phyloP scores from a whole-genome alignment of 2,888 invertebrate species.

The Athalia rosae region DNA sequence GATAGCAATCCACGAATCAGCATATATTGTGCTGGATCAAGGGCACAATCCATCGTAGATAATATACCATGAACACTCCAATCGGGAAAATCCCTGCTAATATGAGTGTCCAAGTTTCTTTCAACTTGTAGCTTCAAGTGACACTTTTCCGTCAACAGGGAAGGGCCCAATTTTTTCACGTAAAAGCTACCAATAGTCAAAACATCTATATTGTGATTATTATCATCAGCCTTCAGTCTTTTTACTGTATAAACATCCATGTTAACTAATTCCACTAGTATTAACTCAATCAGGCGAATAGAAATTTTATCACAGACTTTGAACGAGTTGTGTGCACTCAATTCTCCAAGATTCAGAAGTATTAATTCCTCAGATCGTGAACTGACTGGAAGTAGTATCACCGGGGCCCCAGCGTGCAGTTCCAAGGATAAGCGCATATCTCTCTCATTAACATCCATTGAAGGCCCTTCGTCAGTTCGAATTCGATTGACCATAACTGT shows the following conservation, averaged over 20 bases:
- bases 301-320: slow-evolving; percentile 77
- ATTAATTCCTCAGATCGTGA: slow-evolving; percentile 86
- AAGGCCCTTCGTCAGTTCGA: slow-evolving; percentile 80
- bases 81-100: slow-evolving; percentile 79
- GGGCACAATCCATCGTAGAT: slow-evolving; percentile 87
- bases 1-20: slow-evolving; percentile 90
- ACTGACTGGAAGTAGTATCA: slow-evolving; percentile 91
- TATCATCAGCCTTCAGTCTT: slow-evolving; percentile 63
- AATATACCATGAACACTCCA: slow-evolving; percentile 89
- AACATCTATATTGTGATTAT: slow-evolving; percentile 57
- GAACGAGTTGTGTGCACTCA: slow-evolving; percentile 87
- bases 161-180: slow-evolving; percentile 78
- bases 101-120: slow-evolving; percentile 83
- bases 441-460: slow-evolving; percentile 68
- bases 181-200: slow-evolving; percentile 74
- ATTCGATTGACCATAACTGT: slow-evolving; percentile 81
- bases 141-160: slow-evolving; percentile 88
- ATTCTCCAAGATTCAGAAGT: slow-evolving; percentile 86
- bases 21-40: slow-evolving; percentile 91
- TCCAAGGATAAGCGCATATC: slow-evolving; percentile 77
- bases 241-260: slow-evolving; percentile 85
- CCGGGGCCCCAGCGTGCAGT: slow-evolving; percentile 85
- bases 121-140: slow-evolving; percentile 87
- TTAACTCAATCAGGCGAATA: slow-evolving; percentile 83
- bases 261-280: slow-evolving; percentile 83